Base-by-base conservation (phyloP, 2,888 invertebrate species). In the Theretra japonica region DNA sequence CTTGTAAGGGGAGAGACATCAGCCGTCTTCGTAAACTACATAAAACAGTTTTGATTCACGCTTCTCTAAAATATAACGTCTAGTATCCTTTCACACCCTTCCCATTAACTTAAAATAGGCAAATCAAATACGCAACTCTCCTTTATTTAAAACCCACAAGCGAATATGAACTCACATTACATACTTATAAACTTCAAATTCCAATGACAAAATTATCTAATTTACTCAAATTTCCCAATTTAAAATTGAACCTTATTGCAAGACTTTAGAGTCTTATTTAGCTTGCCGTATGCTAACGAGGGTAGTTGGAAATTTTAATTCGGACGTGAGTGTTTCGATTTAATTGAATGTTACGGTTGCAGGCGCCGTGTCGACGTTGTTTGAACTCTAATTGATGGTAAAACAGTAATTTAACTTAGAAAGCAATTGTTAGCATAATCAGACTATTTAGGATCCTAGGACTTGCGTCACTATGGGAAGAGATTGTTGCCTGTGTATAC, bases 251-350 rank as follows among this genome's bases (percentile, higher is more conserved):
- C 65, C 41, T 8, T 48, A 48, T 17, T 2, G 23, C 48, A 23
- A 1, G 4, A 1, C 4, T 6, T 15, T 48, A 71, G 57, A 6
- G 21, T 25, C 7, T 4, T 21, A 23, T 23, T 48, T 48, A 41
- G 6, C 41, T 65, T 23, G 41, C 4, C 21, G 48, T 48, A 71
- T 58, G 41, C 23, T 23, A 65, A 65, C 62, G 41, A 25, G 60
- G 60, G 50, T 60, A 60, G 33, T 48, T 23, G 48, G 23, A 65
- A 17, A 65, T 65, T 65, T 65, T 48, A 65, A 68, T 70, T 53
- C 25, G 28, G 33, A 57, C 57, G 71, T 68, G 56, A 56, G 30
- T n/a, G 53, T 8, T 33, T 21, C 23, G 41, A n/a, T 65, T 23
- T 41, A 65, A 48, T 41, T 21, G 15, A 23, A 23, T 48, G 65